A percentile compares a stretch with the other conserved stretches of the same genome.
Conservation (phyloP, 2,797 vertebrate species). For the Tangara arthus region DNA sequence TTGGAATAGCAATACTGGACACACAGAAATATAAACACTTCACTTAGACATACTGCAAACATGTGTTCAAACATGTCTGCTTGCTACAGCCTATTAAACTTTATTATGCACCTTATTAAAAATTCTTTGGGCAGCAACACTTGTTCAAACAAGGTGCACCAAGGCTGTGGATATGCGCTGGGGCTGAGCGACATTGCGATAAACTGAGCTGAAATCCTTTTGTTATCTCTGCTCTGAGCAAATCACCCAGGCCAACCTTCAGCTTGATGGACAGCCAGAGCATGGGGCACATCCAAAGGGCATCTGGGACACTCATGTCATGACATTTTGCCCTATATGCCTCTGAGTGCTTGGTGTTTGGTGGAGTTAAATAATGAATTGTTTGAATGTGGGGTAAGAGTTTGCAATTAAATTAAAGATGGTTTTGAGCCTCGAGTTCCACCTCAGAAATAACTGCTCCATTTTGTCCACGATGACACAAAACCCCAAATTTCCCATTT, state of each 20-base stretch:
- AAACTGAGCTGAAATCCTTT: not conserved
- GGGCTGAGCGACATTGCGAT: not conserved
- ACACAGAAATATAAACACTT: not conserved
- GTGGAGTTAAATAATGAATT: not conserved
- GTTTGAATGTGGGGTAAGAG: not conserved
- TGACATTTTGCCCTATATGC: not conserved
- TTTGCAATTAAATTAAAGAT: not conserved
- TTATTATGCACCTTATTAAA: slow-evolving; percentile 35
- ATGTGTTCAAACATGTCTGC: not conserved
- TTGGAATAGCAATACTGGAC: not conserved
- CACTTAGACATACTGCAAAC: not conserved
- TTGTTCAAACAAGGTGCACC: slow-evolving; percentile 10
- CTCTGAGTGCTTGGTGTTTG: not conserved
- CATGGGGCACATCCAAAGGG: not conserved
- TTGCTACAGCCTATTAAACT: slow-evolving; percentile 15
- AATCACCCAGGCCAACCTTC: not conserved
- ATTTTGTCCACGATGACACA: not conserved
- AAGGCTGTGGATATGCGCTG: not conserved
- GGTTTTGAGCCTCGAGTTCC: not conserved
- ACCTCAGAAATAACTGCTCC: not conserved
- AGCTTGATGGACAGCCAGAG: not conserved
- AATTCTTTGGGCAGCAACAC: not conserved
- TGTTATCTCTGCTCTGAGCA: not conserved
- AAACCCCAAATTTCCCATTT: not conserved
- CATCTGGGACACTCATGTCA: not conserved